These are phyloP conservation scores for Tenebrosternarchus preto DNA, from an alignment of 2,113 vertebrate species.

Conservation along the genomic window DNA sequence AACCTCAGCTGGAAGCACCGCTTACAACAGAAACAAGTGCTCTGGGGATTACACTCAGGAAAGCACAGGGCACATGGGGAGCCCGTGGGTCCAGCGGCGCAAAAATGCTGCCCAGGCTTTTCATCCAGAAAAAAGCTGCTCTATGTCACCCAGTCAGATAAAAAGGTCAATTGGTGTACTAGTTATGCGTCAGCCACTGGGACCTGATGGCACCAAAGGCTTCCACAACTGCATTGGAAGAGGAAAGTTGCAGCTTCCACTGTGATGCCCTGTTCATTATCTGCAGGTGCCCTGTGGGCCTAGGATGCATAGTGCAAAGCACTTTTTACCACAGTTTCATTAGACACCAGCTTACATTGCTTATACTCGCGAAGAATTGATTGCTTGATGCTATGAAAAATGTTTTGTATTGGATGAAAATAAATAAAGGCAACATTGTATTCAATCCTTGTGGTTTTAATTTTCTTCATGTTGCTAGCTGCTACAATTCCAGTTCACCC, in stretches of 20 bases:
- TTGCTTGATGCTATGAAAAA: neutral
- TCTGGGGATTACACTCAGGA: conserved; percentile 52
- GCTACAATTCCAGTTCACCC: too few species aligned
- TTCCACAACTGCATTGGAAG: conserved; percentile 63
- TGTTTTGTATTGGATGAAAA: conserved; percentile 44
- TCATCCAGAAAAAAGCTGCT: conserved; percentile 30
- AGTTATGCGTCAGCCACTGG: conserved; percentile 52
- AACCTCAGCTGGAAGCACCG: neutral
- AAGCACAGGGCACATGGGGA: conserved; percentile 33
- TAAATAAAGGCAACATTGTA: conserved; percentile 44
- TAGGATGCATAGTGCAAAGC: neutral
- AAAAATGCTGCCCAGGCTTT: conserved; percentile 44
- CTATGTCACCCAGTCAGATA: rapidly evolving
- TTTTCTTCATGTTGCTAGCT: neutral
- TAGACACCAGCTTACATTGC: neutral
- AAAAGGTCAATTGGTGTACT: neutral
- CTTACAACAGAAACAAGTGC: conserved; percentile 34
- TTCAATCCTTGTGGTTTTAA: neutral
- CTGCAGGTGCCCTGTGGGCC: neutral
- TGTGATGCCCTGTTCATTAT: conserved; percentile 38
- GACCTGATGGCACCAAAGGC: conserved; percentile 56
- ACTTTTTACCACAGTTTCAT: conserved; percentile 25
- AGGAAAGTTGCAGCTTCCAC: conserved; percentile 54
- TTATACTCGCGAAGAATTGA: neutral
- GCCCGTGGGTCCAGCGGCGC: conserved; percentile 60